Percentiles rank a stretch among this genome's conserved stretches.
phyloP scores from a whole-genome alignment of 35 echinoderm and acorn worm species.

The Apostichopus japonicus region DNA sequence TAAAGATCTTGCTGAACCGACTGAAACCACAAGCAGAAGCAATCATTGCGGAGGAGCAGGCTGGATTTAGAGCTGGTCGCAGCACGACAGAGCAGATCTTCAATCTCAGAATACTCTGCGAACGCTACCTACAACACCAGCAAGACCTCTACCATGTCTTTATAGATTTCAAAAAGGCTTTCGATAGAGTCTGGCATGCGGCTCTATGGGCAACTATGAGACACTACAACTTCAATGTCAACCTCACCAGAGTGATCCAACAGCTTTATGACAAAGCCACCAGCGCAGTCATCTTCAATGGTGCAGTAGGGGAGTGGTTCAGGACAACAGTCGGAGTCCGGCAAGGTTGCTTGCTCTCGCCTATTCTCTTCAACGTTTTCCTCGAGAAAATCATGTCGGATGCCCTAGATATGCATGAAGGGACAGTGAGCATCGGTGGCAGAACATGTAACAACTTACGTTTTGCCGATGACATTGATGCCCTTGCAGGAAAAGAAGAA shows the following conservation, averaged over 20 bases:
- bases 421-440: no score
- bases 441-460: no score
- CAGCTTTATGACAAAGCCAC: neutral
- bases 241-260: no score
- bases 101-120: constrained; percentile 18
- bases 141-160: constrained; percentile 46
- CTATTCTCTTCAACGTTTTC: no score
- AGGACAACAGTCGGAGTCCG: no score
- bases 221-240: no score
- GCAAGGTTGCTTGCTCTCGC: no score
- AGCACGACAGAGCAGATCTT: constrained; percentile 58
- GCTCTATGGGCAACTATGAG: no score
- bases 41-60: constrained; percentile 28
- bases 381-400: no score
- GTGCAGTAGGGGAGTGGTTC: neutral
- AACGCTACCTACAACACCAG: constrained; percentile 6
- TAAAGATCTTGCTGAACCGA: constrained; percentile 29
- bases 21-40: constrained; percentile 28
- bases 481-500: no score
- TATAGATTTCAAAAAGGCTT: constrained; percentile 38
- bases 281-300: constrained; percentile 35
- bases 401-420: no score
- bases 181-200: constrained; percentile 3
- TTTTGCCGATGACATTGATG: no score
- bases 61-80: neutral